Evolutionary conservation across 2,888 invertebrate genomes (phyloP).

Genomic region (Steinernema hermaphroditum): DNA sequence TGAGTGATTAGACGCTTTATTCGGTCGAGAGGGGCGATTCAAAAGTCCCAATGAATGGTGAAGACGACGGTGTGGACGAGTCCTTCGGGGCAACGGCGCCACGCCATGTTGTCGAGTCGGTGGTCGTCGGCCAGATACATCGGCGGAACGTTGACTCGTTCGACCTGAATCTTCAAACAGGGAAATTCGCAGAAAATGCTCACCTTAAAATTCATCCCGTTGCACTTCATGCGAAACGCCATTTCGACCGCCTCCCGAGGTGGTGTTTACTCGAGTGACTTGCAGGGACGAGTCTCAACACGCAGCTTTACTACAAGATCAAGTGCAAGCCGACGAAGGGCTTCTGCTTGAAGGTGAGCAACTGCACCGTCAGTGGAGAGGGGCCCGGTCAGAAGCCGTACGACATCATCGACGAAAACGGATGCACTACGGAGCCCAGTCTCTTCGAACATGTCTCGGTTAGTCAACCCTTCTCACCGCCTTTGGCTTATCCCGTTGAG

Average conservation of each 20-base stretch:
- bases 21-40: neutral
- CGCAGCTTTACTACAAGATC: constrained; percentile 61
- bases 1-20: constrained; percentile 31
- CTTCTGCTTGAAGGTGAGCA: constrained; percentile 58
- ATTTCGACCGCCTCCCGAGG: neutral
- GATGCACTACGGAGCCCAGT: constrained; percentile 59
- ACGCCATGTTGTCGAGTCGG: neutral
- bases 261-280: constrained; percentile 13
- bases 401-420: constrained; percentile 56
- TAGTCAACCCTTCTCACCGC: neutral
- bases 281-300: constrained; percentile 54
- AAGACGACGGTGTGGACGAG: constrained; percentile 20
- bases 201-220: neutral
- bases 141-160: neutral
- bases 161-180: neutral
- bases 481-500: too few species aligned
- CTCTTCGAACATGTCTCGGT: constrained; percentile 61
- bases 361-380: constrained; percentile 59
- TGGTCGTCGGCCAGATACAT: neutral
- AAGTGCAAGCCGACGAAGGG: constrained; percentile 52
- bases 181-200: neutral
- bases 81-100: neutral
- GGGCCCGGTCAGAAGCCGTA: constrained; percentile 51
- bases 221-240: neutral
- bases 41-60: neutral